Base-by-base conservation (phyloP, 2,888 invertebrate genomes). In the Dynastes tityus region DNA sequence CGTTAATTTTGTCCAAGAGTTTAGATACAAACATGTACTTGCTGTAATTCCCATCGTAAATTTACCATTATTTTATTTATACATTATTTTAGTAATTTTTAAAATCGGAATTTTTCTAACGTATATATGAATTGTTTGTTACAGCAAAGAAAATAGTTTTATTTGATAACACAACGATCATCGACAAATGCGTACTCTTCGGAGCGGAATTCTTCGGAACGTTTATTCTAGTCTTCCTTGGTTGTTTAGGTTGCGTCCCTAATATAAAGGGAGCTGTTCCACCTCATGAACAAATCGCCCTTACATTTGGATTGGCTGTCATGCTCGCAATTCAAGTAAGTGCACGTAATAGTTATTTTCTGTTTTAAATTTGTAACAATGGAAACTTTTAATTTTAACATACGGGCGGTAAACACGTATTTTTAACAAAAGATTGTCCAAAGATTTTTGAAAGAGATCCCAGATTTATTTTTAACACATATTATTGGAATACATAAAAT, bases 261-360 rank as follows among this genome's bases (percentile, higher is more conserved):
- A 87, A 84, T 88, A 86, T 83, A 70, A 85, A 80, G 80, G 87
- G 49, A 45, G 88, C 78, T 55, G 8, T 61, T 5, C 75, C 88
- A 65, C 89, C 91, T 0, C 89, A 91, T 13, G 81, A 92, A 81
- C 92, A 92, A 83, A 87, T 89, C 1, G 90, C 92, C 0, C 85
- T 93, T 11, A 90, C 91, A 67, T 95, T 95, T 84, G 95, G 95
- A 76, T 89, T 95, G 49, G 91, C 92, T 4, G 93, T 95, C 63
- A 90, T 94, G 88, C 89, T 94, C 51, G 90, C 94, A 81, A 91
- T 95, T 58, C 93, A 94, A 90, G 93, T 92, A 87, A 85, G 86
- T 71, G 27, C 37, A 37, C 27, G 13, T 1, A 74, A 67, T 16
- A 8, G 6, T n/a, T 3, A 53, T 11, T 6, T 9, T 55, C 13